Conservation (phyloP, 2,113 vertebrate species). For the Oncorhynchus tshawytscha region DNA sequence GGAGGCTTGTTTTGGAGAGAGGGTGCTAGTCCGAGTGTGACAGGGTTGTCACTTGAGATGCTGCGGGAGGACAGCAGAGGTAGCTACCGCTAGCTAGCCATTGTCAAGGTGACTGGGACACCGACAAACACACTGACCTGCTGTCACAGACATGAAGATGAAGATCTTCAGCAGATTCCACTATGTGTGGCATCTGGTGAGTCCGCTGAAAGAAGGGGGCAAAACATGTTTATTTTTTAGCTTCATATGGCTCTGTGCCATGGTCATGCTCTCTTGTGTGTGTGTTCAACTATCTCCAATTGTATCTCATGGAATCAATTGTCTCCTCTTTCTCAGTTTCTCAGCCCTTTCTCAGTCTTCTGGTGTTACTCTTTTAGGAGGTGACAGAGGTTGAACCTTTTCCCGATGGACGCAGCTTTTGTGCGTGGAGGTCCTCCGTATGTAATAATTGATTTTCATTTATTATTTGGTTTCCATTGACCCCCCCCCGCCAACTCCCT, state of each 20-base stretch:
- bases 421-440: constrained; percentile 71
- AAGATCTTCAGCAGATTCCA: constrained; percentile 83
- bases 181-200: constrained; percentile 88
- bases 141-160: constrained; percentile 64
- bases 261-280: background rate
- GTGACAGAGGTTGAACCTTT: constrained; percentile 58
- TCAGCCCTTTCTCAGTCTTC: constrained; percentile 43
- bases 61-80: constrained; percentile 19
- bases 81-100: background rate
- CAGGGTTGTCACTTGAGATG: constrained; percentile 40
- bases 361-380: constrained; percentile 63
- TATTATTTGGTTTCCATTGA: constrained; percentile 41
- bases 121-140: background rate
- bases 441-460: constrained; percentile 56
- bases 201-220: constrained; percentile 40
- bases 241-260: background rate
- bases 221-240: background rate
- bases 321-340: constrained; percentile 7
- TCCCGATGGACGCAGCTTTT: constrained; percentile 66
- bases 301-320: background rate
- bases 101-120: background rate
- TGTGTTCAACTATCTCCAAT: background rate
- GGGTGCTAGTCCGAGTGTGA: constrained; percentile 7
- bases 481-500: constrained; percentile 6
- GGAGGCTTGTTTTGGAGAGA: constrained; percentile 30